Evolutionary conservation across 1,140 invertebrate species (phyloP), one percentile per base, ranked within the genome.

Genomic region (Bombus confusus): DNA sequence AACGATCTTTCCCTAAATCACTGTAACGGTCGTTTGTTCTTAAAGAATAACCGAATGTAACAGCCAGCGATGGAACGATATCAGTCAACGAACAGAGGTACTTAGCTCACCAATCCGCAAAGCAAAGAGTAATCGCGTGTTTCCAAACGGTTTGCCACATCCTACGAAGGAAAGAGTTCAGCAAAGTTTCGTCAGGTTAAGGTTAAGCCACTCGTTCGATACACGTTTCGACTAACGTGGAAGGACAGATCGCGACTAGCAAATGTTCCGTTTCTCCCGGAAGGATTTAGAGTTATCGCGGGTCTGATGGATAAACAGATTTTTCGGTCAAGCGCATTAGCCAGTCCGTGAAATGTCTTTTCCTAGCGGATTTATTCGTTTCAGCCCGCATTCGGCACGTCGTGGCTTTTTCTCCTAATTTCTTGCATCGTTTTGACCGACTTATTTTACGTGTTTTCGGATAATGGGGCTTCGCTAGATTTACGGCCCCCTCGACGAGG

Each of bases 251-350:
- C 28, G 47, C 34, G 15, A 22, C 15, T 31, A 41, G 2, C 10
- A n/a, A 28, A 80, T 34, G 72, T 83, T 13, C 39, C 18, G 13
- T 28, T 62, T n/a, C 34, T 73, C 13, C 43, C 18, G 18, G 4
- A 9, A n/a, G 41, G 34, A 88, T 85, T 88, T 41, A 66, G 59
- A 52, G 37, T 71, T 57, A 41, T 52, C 64, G 25, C 18, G 47
- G 66, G 73, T 80, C 68, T 39, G 37, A 22, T 3, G 12, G 31
- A 39, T 66, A 88, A 86, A 88, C 87, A 88, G 69, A 88, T 75
- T 72, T 72, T 71, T 82, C 59, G 77, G 77, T 71, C 68, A 85
- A 86, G 74, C 64, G 39, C 52, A 82, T 88, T 82, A 79, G 76
- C 78, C 28, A 22, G 57, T 28, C 41, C 31, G 8, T 34, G 31